Conservation (phyloP, 2,888 invertebrate genomes). For the Idaea straminata region DNA sequence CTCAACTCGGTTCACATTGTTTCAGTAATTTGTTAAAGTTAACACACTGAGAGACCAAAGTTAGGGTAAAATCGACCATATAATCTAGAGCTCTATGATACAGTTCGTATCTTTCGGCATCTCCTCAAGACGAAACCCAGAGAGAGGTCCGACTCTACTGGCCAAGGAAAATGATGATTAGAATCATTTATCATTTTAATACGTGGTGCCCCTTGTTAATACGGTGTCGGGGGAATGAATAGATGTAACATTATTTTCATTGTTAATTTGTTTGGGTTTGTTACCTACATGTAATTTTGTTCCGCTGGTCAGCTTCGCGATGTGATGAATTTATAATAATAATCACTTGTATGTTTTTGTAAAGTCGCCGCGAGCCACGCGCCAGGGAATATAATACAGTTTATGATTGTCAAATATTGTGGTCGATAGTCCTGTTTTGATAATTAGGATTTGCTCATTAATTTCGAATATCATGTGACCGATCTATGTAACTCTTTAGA, state of each 20-base stretch:
- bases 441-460: not conserved
- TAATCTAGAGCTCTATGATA: slow-evolving; percentile 34
- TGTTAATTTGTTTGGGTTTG: slow-evolving; percentile 69
- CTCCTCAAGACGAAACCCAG: slow-evolving; percentile 11
- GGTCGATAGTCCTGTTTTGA: not conserved
- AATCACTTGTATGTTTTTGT: slow-evolving; percentile 22
- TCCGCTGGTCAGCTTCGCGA: slow-evolving; percentile 38
- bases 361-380: slow-evolving; percentile 16
- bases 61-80: slow-evolving; percentile 58
- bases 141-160: slow-evolving; percentile 26
- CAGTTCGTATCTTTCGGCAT: slow-evolving; percentile 5
- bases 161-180: slow-evolving; percentile 65
- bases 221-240: slow-evolving; percentile 71
- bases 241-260: slow-evolving; percentile 72
- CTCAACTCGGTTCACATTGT: slow-evolving; percentile 64
- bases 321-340: slow-evolving; percentile 43
- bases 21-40: slow-evolving; percentile 74
- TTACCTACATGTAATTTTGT: slow-evolving; percentile 45
- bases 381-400: not conserved
- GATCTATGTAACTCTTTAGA: no score
- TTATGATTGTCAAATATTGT: slow-evolving; percentile 14
- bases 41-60: slow-evolving; percentile 59
- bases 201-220: slow-evolving; percentile 72
- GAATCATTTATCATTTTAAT: slow-evolving; percentile 77
- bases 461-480: not conserved